Conservation (phyloP, 1,140 invertebrate genomes). For the Wiebesia pumilae region DNA sequence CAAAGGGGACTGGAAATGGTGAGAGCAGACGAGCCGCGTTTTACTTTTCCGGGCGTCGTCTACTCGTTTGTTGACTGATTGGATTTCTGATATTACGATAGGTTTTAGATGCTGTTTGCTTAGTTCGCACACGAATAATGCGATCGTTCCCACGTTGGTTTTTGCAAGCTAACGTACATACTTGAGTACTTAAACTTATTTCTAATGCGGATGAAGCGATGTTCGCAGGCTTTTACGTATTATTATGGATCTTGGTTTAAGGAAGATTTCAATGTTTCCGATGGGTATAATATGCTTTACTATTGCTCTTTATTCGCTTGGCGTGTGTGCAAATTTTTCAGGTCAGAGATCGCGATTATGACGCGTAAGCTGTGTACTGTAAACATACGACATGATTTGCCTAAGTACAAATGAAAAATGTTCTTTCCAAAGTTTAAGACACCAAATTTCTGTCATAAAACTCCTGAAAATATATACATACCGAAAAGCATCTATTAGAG, state of each 20-base stretch:
- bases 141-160: conserved; percentile 36
- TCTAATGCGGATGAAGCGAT: not conserved
- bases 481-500: too few species aligned
- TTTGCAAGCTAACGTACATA: not conserved
- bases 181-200: conserved; percentile 17
- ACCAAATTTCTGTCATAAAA: too few species aligned
- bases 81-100: conserved; percentile 31
- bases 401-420: too few species aligned
- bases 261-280: not conserved
- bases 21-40: not conserved
- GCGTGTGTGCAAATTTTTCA: not conserved
- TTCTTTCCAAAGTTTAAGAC: too few species aligned
- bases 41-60: not conserved
- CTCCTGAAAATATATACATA: too few species aligned
- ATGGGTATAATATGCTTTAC: not conserved
- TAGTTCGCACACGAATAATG: not conserved
- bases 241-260: not conserved
- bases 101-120: not conserved
- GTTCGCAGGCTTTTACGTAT: not conserved
- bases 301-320: not conserved
- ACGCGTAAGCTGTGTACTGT: too few species aligned
- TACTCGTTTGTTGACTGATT: conserved; percentile 49
- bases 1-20: not conserved
- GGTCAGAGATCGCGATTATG: too few species aligned
- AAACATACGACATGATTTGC: too few species aligned